Conservation (phyloP, 2,888 invertebrate genomes). For the Clivina fossor region DNA sequence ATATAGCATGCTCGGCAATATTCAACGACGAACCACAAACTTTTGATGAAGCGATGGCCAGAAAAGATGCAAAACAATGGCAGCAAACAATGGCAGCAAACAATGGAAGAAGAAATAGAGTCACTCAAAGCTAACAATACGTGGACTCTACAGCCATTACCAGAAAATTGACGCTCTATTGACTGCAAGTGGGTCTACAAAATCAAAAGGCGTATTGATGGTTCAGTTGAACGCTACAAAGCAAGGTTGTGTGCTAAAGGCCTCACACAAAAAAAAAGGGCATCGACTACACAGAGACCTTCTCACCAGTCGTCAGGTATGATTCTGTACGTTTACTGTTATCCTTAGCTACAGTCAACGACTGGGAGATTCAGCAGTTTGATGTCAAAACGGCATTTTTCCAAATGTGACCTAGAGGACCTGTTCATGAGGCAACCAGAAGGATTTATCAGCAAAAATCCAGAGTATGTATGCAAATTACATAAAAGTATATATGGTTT, state of each 20-base stretch:
- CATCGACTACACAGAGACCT: conserved; percentile 41
- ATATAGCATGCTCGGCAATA: no score
- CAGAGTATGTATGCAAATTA: conserved; percentile 30
- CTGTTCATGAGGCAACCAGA: conserved; percentile 25
- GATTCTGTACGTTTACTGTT: conserved; percentile 38
- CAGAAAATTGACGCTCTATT: no score
- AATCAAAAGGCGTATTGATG: conserved; percentile 34
- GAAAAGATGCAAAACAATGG: conserved; percentile 34
- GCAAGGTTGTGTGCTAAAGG: conserved; percentile 39
- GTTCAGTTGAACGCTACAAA: conserved; percentile 36
- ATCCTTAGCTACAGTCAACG: conserved; percentile 31
- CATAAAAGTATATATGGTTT: conserved; percentile 34
- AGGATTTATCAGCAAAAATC: conserved; percentile 20
- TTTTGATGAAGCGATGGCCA: conserved; percentile 37
- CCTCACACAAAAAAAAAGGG: conserved; percentile 38
- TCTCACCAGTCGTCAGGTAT: conserved; percentile 40
- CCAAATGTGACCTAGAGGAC: conserved; percentile 19
- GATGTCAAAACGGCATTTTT: conserved; percentile 33
- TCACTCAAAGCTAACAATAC: conserved; percentile 21
- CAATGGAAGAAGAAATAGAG: conserved; percentile 37
- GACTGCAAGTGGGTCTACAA: conserved; percentile 37
- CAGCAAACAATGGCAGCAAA: conserved; percentile 33
- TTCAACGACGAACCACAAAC: conserved; percentile 35
- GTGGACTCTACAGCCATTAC: conserved; percentile 33
- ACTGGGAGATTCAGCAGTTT: conserved; percentile 25